Evolutionary conservation across 2,797 vertebrate genomes (phyloP).

Genomic region (Carapus acus): DNA sequence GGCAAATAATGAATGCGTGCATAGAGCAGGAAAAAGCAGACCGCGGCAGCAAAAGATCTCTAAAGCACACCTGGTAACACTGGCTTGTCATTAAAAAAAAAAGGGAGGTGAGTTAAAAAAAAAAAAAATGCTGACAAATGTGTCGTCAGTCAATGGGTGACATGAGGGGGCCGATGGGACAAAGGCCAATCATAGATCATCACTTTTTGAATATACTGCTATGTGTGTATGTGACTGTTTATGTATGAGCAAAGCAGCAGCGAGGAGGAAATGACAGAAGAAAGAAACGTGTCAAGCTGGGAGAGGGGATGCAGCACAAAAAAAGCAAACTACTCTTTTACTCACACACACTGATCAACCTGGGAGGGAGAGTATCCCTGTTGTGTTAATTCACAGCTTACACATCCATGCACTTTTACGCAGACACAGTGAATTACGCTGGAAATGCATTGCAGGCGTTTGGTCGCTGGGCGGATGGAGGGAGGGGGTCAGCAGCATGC

Average conservation of each 20-base stretch:
- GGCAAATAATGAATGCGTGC: conserved; percentile 17
- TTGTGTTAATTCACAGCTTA: conserved; percentile 14
- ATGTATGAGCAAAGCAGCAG: conserved; percentile 22
- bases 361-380: conserved; percentile 18
- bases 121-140: conserved; percentile 16
- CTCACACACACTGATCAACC: conserved; percentile 10
- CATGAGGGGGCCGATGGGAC: conserved; percentile 21
- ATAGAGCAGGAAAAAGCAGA: conserved; percentile 29
- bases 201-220: conserved; percentile 17
- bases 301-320: conserved; percentile 21
- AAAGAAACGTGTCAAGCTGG: conserved; percentile 19
- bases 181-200: conserved; percentile 1
- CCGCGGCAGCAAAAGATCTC: conserved; percentile 27
- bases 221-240: conserved; percentile 25
- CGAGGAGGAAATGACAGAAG: conserved; percentile 36
- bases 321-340: conserved; percentile 21
- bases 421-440: conserved; percentile 22
- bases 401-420: conserved; percentile 43
- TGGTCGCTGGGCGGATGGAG: conserved; percentile 42
- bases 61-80: conserved; percentile 1
- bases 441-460: conserved; percentile 34
- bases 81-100: conserved; percentile 21
- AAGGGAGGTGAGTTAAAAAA: conserved; percentile 18
- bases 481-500: conserved; percentile 37
- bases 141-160: conserved; percentile 10